Conservation (phyloP, 1,140 invertebrate species). For the Drosophila fuyamai region DNA sequence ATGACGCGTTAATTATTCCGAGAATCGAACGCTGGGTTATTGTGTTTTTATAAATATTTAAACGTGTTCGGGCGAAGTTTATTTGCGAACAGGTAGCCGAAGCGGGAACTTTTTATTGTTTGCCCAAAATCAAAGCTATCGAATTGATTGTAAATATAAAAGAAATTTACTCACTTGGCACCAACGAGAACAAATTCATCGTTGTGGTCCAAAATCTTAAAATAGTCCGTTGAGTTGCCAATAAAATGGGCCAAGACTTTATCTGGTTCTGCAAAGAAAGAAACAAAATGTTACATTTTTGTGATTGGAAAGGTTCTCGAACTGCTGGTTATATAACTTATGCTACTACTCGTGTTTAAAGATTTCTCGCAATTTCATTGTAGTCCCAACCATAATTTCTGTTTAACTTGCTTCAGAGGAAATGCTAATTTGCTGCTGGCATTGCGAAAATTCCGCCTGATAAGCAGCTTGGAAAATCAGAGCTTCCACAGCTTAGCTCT, state of each 20-base stretch:
- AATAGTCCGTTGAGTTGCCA: conserved; percentile 85
- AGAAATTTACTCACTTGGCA: conserved; percentile 80
- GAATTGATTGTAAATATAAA: conserved; percentile 22
- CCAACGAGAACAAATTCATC: conserved; percentile 85
- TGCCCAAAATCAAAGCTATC: conserved; percentile 13
- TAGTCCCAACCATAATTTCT: conserved; percentile 11
- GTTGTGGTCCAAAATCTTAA: conserved; percentile 86
- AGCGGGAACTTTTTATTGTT: conserved; percentile 40
- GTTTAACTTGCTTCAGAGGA: conserved; percentile 56
- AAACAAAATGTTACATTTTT: conserved; percentile 5
- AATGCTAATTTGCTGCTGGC: conserved; percentile 69
- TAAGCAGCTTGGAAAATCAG: conserved; percentile 57
- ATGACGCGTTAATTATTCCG: conserved; percentile 67
- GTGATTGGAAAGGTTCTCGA: background rate
- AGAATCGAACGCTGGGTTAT: conserved; percentile 43
- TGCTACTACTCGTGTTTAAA: background rate
- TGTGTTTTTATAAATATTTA: conserved; percentile 56
- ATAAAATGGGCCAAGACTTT: conserved; percentile 77
- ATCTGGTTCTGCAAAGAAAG: conserved; percentile 71
- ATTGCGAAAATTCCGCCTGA: conserved; percentile 72
- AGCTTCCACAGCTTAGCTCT: conserved; percentile 25
- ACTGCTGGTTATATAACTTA: conserved; percentile 14
- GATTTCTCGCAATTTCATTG: conserved; percentile 11
- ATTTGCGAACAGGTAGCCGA: conserved; percentile 50
- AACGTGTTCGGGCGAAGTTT: conserved; percentile 50